Evolutionary conservation across 1,140 invertebrate genomes (phyloP).

Genomic region (Archivesica marissinica): DNA sequence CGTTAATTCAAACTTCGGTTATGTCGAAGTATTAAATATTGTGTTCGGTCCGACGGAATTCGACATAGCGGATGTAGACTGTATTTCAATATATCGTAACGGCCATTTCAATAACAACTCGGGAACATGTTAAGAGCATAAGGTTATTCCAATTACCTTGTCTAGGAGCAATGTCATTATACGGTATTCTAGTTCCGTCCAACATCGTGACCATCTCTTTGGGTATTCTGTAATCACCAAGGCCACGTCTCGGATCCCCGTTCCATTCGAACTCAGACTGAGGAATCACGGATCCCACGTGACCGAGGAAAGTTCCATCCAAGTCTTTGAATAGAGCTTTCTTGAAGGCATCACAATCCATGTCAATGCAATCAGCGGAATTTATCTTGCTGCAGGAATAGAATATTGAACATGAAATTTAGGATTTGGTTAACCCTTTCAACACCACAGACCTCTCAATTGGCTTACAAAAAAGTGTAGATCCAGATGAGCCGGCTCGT

Average conservation of each 20-base stretch:
- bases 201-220: slow-evolving; percentile 73
- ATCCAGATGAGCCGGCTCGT: no score
- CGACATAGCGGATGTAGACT: background rate
- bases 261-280: slow-evolving; percentile 74
- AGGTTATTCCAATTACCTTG: slow-evolving; percentile 66
- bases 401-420: no score
- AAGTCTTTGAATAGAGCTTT: slow-evolving; percentile 77
- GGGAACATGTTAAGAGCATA: no score
- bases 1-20: no score
- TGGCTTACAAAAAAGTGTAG: no score
- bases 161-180: slow-evolving; percentile 63
- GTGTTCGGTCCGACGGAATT: no score
- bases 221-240: slow-evolving; percentile 82
- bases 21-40: no score
- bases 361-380: slow-evolving; percentile 78
- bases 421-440: no score
- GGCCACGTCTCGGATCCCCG: slow-evolving; percentile 73
- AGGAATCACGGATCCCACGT: slow-evolving; percentile 69
- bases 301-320: slow-evolving; percentile 79
- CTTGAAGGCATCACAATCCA: slow-evolving; percentile 82
- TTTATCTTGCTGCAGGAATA: background rate
- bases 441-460: no score
- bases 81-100: background rate
- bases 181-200: slow-evolving; percentile 35
- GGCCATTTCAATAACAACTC: no score